phyloP scores from a whole-genome alignment of 2,888 invertebrate species.

The Caenorhabditis angaria region DNA sequence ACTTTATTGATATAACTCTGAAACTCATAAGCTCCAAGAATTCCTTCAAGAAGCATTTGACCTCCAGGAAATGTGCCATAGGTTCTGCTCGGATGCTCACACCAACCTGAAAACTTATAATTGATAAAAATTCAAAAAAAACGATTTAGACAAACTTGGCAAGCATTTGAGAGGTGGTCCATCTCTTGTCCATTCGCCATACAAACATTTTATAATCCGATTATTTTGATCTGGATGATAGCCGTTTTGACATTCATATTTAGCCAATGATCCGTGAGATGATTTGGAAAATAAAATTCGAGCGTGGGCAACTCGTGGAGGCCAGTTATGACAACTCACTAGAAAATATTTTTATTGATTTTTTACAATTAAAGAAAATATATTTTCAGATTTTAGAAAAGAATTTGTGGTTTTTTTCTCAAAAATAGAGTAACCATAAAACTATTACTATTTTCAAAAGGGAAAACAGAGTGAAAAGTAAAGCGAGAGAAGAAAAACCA shows the following conservation, averaged over 20 bases:
- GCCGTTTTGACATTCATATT: slow-evolving; percentile 52
- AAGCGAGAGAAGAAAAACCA: too few species aligned
- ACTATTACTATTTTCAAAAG: background rate
- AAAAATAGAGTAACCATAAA: too few species aligned
- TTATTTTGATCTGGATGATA: slow-evolving; percentile 74
- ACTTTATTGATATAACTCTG: slow-evolving; percentile 73
- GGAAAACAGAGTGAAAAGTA: too few species aligned
- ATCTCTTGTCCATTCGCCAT: slow-evolving; percentile 84
- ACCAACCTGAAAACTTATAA: slow-evolving; percentile 56
- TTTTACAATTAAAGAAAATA: too few species aligned
- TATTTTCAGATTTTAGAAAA: too few species aligned
- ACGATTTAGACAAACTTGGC: slow-evolving; percentile 51
- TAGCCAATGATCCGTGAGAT: slow-evolving; percentile 93
- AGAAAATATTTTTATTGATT: slow-evolving; percentile 47
- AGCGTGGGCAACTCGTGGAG: slow-evolving; percentile 86
- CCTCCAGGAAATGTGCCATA: slow-evolving; percentile 72
- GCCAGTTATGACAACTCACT: slow-evolving; percentile 84
- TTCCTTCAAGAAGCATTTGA: slow-evolving; percentile 73
- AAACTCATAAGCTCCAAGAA: slow-evolving; percentile 74
- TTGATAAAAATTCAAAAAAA: slow-evolving; percentile 6
- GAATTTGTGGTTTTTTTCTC: background rate
- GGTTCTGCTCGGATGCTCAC: slow-evolving; percentile 68
- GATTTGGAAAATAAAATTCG: slow-evolving; percentile 96
- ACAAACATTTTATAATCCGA: slow-evolving; percentile 83
- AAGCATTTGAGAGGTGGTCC: slow-evolving; percentile 66